Base-by-base conservation (phyloP, 92 coral and sea anemone genomes). In the Palythoa grandis region DNA sequence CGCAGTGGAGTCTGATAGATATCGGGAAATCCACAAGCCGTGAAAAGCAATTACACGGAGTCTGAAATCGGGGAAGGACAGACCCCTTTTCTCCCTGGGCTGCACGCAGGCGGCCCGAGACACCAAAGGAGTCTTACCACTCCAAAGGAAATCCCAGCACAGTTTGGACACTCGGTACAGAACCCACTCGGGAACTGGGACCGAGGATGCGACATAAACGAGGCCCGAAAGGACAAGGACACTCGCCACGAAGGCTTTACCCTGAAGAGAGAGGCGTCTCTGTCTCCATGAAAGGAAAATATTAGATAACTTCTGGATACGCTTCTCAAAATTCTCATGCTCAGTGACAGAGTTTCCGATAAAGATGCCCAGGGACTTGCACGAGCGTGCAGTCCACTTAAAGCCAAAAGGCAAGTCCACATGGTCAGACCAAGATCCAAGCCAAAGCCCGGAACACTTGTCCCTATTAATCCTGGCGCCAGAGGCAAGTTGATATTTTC, bases 341-440 rank as follows among this genome's bases (percentile, higher is more conserved):
- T 43, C 57, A 1, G 7, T 1, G 37, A 19, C 54, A 10, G 56
- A 0, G 79, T 23, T 7, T 0, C 79, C 63, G 0, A 80, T 11
- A 11, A 1, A 3, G 50, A 40, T 20, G 43, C 74, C 48, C 6
- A 53, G 52, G 47, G 72, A 56, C n/a, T 43, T 68, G 22, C 57
- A 38, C 2, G 57, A 10, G 35, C 1, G 35, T n/a, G 35, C 35
- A 0, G 35, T 0, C 35, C 35, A 29, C 35, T 29, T 0, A 0
- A 86, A 35, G 0, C 29, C 23, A 4, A 89, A 37, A 0, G 89
- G 89, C 3, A 50, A 0, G 16, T 67, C 70, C 0, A 48, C 0
- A 3, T 85, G 67, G 3, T 39, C 12, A 0, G 75, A 4, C 89
- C 92, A 89, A 0, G 80, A 14, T 0, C 92, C 90, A 4, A 19